Base-by-base conservation (phyloP, 2,113 vertebrate species). In the Solenodon paradoxus region DNA sequence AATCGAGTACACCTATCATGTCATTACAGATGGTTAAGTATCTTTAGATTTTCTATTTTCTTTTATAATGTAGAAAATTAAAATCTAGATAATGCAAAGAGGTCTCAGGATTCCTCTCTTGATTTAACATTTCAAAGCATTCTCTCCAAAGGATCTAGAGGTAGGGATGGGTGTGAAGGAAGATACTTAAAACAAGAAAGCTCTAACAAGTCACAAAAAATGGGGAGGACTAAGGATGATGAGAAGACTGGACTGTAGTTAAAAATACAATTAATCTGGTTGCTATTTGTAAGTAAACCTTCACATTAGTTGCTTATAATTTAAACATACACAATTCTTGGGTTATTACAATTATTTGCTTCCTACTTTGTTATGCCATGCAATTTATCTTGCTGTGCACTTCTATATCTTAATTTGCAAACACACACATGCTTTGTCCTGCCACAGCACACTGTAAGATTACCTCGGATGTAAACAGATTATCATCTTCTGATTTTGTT, bases 401-500 rank as follows among this genome's bases (percentile, higher is more conserved):
- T n/a, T 22, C 11, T 32, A 2, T n/a, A 24, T 66, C 89, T 94
- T 71, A 69, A 38, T 92, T 84, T 94, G 80, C 85, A 96, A 75
- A 88, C 84, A 93, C 47, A 92, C 26, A 81, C 83, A 95, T 93
- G 96, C 93, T 96, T 88, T 92, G 47, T 15, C 92, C n/a, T 45
- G 94, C 63, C 24, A 32, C 69, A 66, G 47, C 82, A 97, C 40
- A 75, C 53, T 78, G 8, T 30, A 81, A 38, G 40, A 45, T 94
- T 91, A 96, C 96, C 94, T 97, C 90, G 35, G 79, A 66, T 35
- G 45, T 49, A 92, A 87, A 59, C 87, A 55, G 94, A 71, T 95
- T 92, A 96, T 32, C 61, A 22, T 97, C 95, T 96, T 94, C 96
- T 88, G 68, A 64, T 47, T 90, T 94, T 84, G 82, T 40, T 75